Evolutionary conservation across 2,797 vertebrate species (phyloP), one percentile per base, ranked within the genome.

Genomic region (Catharus ustulatus): DNA sequence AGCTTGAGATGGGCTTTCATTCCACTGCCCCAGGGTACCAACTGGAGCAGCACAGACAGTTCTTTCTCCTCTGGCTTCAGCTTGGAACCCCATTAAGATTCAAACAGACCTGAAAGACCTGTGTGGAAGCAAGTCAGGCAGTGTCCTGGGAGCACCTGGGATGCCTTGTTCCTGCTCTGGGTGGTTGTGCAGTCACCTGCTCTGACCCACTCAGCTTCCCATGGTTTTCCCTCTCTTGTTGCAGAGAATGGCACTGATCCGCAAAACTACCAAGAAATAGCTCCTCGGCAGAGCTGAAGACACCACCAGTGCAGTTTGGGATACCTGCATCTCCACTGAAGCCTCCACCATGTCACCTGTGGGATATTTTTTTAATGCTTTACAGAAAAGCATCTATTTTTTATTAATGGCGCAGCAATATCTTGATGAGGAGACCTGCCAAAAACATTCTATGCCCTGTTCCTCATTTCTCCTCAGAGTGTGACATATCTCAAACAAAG

Each of bases 251-350:
- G 99, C 99, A 86, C 93, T 99, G 98, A 99, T 99, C 95, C 99
- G 99, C 97, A 99, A 99, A 98, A 99, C 99, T 55, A 99, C 99
- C 97, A 99, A 99, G 99, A 99, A 99, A 97, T 99, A 99, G 95
- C 97, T 93, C 78, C 94, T 17, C 67, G 92, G 82, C 93, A 88
- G 54, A 86, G 95, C 94, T 16, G 5, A 91, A 96, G 96, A 85
- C 54, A 73, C 92, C 78, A 16, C 84, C 82, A 45, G 62, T 51
- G 93, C 94, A 13, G 93, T 95, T 83, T 95, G 97, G 96, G 96
- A 96, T 94, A 85, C 88, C 96, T 93, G 82, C 93, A 67, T 94
- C 90, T 95, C 94, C 94, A 54, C 95, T 93, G 95, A 92, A 94
- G 82, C 92, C 89, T 96, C 96, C 95, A 69, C 84, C 7, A 95